Percentiles rank a stretch among this genome's conserved stretches.
These are phyloP conservation scores for Borostomias antarcticus DNA, from an alignment of 2,797 vertebrate species.

Conservation along the genomic window DNA sequence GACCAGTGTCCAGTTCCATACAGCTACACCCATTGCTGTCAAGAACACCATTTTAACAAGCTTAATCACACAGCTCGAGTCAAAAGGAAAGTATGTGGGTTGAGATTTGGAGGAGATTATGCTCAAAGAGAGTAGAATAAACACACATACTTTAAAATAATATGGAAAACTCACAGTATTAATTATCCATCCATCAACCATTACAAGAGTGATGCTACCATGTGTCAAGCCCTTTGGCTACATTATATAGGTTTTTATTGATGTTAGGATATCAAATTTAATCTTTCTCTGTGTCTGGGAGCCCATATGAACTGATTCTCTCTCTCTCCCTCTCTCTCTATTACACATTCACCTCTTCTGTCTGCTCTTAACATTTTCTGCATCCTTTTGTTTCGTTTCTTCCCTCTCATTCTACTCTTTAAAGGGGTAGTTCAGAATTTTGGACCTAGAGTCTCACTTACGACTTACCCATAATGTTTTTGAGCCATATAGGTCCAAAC, in stretches of 20 bases:
- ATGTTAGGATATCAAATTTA: neutral
- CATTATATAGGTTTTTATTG: neutral
- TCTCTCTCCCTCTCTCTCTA: too few relatives aligned
- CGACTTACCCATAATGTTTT: neutral
- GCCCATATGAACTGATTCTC: too few relatives aligned
- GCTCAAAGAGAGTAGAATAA: conserved; percentile 5
- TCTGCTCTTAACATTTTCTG: too few relatives aligned
- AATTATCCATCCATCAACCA: neutral
- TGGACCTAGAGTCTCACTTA: neutral
- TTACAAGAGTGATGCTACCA: neutral
- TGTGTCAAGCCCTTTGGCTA: neutral
- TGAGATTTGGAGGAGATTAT: neutral
- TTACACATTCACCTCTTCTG: too few relatives aligned
- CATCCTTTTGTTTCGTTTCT: too few relatives aligned
- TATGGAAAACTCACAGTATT: neutral
- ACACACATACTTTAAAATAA: neutral
- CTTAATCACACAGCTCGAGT: neutral
- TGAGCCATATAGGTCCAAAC: too few relatives aligned
- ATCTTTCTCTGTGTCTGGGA: neutral
- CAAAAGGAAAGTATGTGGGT: neutral
- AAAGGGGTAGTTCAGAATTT: too few relatives aligned
- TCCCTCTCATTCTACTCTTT: neutral
- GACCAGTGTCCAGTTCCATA: neutral
- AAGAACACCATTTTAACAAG: neutral
- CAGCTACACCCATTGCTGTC: neutral